These are phyloP conservation scores for Agonopterix subpropinquella DNA, from an alignment of 2,888 invertebrate genomes.

Conservation along the genomic window DNA sequence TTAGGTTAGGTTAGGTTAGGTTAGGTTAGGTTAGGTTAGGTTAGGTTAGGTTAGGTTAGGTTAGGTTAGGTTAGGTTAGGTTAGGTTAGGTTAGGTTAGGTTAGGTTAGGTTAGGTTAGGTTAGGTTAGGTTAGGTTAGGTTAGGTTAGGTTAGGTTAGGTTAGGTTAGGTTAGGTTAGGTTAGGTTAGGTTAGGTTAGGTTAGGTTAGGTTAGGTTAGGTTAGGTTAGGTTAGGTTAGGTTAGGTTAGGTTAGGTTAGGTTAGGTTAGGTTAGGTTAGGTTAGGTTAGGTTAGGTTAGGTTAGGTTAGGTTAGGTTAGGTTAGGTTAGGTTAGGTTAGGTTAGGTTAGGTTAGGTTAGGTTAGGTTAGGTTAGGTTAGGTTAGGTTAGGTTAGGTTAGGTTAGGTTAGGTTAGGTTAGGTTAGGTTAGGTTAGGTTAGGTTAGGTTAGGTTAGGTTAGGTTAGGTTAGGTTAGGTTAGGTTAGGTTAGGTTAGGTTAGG, in stretches of 20 bases:
- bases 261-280: too few species aligned
- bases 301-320: too few species aligned
- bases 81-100: constrained; percentile 11
- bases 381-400: constrained; percentile 10
- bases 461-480: constrained; percentile 7
- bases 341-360: constrained; percentile 11
- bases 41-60: constrained; percentile 10
- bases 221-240: constrained; percentile 12
- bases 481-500: constrained; percentile 7
- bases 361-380: constrained; percentile 13
- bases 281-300: too few species aligned
- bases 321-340: too few species aligned
- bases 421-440: constrained; percentile 6
- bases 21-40: constrained; percentile 6
- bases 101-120: constrained; percentile 11
- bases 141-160: constrained; percentile 14
- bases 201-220: too few species aligned
- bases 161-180: too few species aligned
- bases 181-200: too few species aligned
- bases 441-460: constrained; percentile 4
- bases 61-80: constrained; percentile 12
- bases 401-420: constrained; percentile 6
- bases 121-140: constrained; percentile 12
- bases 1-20: constrained; percentile 11
- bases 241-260: too few species aligned